phyloP scores from a whole-genome alignment of 1,140 invertebrate genomes.

The Marisa cornuarietis region DNA sequence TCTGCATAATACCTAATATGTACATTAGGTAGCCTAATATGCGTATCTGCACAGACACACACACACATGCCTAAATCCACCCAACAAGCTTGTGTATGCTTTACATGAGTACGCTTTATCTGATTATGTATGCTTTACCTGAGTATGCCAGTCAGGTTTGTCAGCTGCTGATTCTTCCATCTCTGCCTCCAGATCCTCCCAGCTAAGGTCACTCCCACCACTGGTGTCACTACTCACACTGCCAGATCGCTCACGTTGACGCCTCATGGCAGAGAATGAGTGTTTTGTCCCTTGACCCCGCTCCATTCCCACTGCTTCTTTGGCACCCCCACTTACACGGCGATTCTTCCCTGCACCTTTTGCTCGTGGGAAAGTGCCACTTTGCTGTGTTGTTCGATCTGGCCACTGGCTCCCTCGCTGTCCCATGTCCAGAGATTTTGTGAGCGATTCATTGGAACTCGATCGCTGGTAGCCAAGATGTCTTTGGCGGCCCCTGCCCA shows the following conservation, averaged over 20 bases:
- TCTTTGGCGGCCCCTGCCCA: constrained; percentile 15
- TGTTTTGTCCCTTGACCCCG: constrained; percentile 20
- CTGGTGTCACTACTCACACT: constrained; percentile 56
- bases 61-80: too few species aligned
- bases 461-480: constrained; percentile 6
- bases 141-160: constrained; percentile 24
- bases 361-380: constrained; percentile 25
- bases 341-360: constrained; percentile 17
- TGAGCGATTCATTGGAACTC: constrained; percentile 17
- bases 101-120: too few species aligned
- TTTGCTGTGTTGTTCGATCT: constrained; percentile 24
- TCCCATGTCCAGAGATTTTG: constrained; percentile 11
- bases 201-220: constrained; percentile 48
- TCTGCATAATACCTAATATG: too few species aligned
- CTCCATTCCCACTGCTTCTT: constrained; percentile 21
- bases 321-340: constrained; percentile 11
- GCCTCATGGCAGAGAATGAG: constrained; percentile 41
- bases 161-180: constrained; percentile 35
- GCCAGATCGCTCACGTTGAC: constrained; percentile 45
- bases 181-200: constrained; percentile 43
- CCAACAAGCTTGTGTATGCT: too few species aligned
- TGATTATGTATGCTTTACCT: background rate
- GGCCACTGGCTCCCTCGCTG: constrained; percentile 14
- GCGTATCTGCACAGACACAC: too few species aligned
- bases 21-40: too few species aligned